phyloP scores from a whole-genome alignment of 2,888 invertebrate genomes.

The Trissonchulus sp. region DNA sequence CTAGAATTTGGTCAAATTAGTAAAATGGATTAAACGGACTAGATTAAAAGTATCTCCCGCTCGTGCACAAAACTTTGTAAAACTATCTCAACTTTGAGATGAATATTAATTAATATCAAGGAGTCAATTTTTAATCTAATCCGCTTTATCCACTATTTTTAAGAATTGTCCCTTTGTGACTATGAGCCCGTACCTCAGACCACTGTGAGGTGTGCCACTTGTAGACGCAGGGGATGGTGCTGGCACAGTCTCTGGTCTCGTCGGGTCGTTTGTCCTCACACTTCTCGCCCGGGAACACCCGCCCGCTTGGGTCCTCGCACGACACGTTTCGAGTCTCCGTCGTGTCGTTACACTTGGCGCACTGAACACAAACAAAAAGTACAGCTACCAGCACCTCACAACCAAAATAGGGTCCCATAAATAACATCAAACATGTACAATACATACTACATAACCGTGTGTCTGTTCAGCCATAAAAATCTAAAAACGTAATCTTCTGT shows the following conservation, averaged over 20 bases:
- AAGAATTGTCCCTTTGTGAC: too few relatives aligned
- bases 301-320: constrained; percentile 47
- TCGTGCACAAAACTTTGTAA: too few relatives aligned
- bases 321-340: constrained; percentile 50
- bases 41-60: too few relatives aligned
- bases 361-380: constrained; percentile 37
- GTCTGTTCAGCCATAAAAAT: too few relatives aligned
- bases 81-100: too few relatives aligned
- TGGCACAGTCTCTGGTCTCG: constrained; percentile 64
- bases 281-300: constrained; percentile 48
- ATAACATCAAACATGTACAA: constrained; percentile 31
- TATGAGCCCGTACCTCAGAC: constrained; percentile 85
- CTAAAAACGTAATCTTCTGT: neutral
- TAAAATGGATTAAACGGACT: too few relatives aligned
- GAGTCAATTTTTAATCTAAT: too few relatives aligned
- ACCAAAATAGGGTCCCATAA: neutral
- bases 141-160: too few relatives aligned
- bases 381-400: neutral
- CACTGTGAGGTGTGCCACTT: constrained; percentile 87
- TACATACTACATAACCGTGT: too few relatives aligned
- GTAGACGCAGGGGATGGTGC: constrained; percentile 63
- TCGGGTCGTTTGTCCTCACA: constrained; percentile 58
- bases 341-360: constrained; percentile 50
- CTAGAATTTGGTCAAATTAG: too few relatives aligned
- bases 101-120: too few relatives aligned